These are phyloP conservation scores for Chrysodeixis includens DNA, from an alignment of 2,888 invertebrate genomes.

Conservation along the genomic window DNA sequence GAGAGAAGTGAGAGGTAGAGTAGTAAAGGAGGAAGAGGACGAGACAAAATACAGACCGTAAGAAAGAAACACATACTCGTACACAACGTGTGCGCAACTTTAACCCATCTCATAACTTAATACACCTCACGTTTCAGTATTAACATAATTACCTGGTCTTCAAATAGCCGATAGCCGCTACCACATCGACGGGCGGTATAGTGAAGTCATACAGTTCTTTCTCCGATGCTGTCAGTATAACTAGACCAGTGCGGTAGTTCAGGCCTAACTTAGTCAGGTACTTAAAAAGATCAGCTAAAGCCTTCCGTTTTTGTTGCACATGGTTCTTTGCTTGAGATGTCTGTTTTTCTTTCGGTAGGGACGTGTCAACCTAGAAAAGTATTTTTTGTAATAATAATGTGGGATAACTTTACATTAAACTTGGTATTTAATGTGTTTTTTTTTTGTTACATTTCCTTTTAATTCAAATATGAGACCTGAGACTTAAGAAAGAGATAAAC, in stretches of 20 bases:
- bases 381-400: background rate
- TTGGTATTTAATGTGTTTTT: no score
- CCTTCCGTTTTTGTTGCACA: slow-evolving; percentile 95
- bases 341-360: slow-evolving; percentile 92
- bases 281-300: slow-evolving; percentile 96
- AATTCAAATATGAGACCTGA: no score
- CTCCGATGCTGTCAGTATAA: slow-evolving; percentile 86
- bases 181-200: slow-evolving; percentile 92
- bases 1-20: no score
- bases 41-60: no score
- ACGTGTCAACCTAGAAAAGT: slow-evolving; percentile 84
- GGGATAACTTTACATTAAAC: no score
- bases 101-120: no score
- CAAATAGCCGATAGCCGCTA: slow-evolving; percentile 88
- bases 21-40: no score
- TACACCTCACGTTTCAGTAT: no score
- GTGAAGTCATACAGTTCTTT: slow-evolving; percentile 90
- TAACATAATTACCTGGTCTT: slow-evolving; percentile 79
- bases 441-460: no score
- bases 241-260: slow-evolving; percentile 94
- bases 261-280: slow-evolving; percentile 92
- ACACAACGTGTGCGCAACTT: no score
- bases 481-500: no score
- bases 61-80: no score
- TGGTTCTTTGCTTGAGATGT: slow-evolving; percentile 94